Base-by-base conservation (phyloP, 2,797 vertebrate species). In the Alca torda region DNA sequence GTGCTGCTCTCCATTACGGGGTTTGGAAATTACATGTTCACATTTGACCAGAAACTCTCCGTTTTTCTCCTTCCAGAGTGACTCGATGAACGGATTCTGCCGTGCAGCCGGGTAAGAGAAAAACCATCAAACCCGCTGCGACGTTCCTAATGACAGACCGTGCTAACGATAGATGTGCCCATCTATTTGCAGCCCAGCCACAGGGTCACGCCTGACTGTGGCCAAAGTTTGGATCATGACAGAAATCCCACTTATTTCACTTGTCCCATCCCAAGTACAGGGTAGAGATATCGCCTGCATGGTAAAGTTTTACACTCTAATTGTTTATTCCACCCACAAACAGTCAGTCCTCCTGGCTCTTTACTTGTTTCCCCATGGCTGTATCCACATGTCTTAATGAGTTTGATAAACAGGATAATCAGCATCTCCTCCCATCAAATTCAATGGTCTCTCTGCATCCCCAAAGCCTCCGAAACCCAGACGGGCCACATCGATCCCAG, bases 401-500 rank as follows among this genome's bases (percentile, higher is more conserved):
- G 28, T 35, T 7, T n/a, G 33, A 68, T 30, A 5, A 41, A 20
- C 1, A 7, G n/a, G 64, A 43, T 39, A 43, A 61, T 28, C 23
- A 24, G 16, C 17, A 17, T 6, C 45, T 81, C 46, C 16, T 23
- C 45, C 35, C 39, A 54, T 11, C 35, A 31, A 16, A 45, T 17
- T 23, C 48, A 45, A 13, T 0, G 9, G 24, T 33, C 2, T 25
- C 35, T 50, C 30, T 8, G 24, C 23, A 30, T 4, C 24, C 35
- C 7, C 33, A 63, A 4, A 24, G 14, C 19, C 61, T 37, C 50
- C 3, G 0, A 63, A 74, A 59, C 9, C 24, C 67, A 43, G 18
- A n/a, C 0, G 0, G 35, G 24, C 37, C 46, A 31, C 1, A 1
- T 9, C 2, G 1, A 13, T 46, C 50, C 45, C 23, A 4, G 43